Evolutionary conservation across 2,888 invertebrate species (phyloP), one percentile per base, ranked within the genome.

Genomic region (Argyresthia goedartella): DNA sequence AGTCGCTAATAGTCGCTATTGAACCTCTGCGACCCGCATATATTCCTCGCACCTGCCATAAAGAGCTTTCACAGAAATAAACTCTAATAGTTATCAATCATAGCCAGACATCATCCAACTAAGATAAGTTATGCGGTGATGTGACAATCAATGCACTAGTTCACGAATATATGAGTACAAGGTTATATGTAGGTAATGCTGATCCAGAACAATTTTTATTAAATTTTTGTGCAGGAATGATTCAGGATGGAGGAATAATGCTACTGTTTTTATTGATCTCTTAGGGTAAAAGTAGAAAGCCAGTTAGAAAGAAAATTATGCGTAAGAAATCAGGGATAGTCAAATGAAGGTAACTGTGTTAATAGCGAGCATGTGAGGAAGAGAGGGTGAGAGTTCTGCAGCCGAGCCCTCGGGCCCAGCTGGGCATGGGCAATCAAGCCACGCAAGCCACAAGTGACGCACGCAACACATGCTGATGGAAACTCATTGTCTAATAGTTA

Each of bases 161-260:
- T 36, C 36, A 48, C 48, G 25, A 10, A 48, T 14, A 48, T 36
- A 48, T 48, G 25, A 25, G 25, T 25, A 25, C 25, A 25, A 48
- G 11, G 9, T 36, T 36, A 48, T 35, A 72, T 67, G 73, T 69
- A 64, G 60, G 69, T 48, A 35, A 39, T 70, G 68, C 66, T 66
- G 66, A 74, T 81, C 81, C 82, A 81, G 81, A 84, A 84, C 82
- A 80, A 81, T 82, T 81, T 81, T 81, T 72, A 55, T 61, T 52
- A 56, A 49, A 49, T 36, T 50, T 42, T 33, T 44, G 9, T 15
- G 11, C n/a, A n/a, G n/a, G n/a, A 11, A 14, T 41, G 10, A 39
- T 3, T 62, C 61, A 62, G 63, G 68, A 59, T 60, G 61, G 69
- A 70, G 67, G 69, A 70, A 70, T 66, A 69, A 72, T 69, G 71